Percentiles rank a stretch among this genome's conserved stretches.
Conservation (phyloP, 2,797 vertebrate genomes). For the Aselliscus stoliczkanus region DNA sequence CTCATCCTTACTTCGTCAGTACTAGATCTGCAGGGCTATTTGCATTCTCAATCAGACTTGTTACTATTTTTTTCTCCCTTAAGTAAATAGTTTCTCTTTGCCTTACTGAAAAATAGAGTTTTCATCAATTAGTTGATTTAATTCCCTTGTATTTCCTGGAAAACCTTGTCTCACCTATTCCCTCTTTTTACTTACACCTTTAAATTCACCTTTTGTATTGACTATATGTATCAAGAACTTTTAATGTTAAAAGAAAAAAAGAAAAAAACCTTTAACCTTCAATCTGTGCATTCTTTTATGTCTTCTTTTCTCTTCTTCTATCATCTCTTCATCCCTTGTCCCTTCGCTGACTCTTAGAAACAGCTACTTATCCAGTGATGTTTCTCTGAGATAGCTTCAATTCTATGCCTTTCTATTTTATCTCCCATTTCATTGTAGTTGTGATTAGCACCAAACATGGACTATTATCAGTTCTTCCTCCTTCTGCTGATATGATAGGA, state of each 20-base stretch:
- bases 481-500: not conserved
- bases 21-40: not conserved
- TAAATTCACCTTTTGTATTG: not conserved
- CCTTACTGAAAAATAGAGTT: constrained; percentile 2
- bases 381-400: not conserved
- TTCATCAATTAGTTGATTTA: not conserved
- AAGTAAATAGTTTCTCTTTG: not conserved
- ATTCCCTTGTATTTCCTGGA: not conserved
- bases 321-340: not conserved
- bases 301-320: not conserved
- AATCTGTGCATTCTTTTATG: not conserved
- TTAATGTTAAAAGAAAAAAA: not conserved
- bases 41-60: not conserved
- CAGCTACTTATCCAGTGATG: not conserved
- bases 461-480: not conserved
- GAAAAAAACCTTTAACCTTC: not conserved
- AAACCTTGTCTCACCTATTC: not conserved
- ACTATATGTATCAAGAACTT: not conserved
- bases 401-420: not conserved
- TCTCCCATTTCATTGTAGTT: not conserved
- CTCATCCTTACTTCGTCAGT: not conserved
- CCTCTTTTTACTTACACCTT: not conserved
- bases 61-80: not conserved
- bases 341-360: not conserved
- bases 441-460: not conserved